phyloP scores from a whole-genome alignment of 1,140 invertebrate genomes.

The Drosophila funebris region DNA sequence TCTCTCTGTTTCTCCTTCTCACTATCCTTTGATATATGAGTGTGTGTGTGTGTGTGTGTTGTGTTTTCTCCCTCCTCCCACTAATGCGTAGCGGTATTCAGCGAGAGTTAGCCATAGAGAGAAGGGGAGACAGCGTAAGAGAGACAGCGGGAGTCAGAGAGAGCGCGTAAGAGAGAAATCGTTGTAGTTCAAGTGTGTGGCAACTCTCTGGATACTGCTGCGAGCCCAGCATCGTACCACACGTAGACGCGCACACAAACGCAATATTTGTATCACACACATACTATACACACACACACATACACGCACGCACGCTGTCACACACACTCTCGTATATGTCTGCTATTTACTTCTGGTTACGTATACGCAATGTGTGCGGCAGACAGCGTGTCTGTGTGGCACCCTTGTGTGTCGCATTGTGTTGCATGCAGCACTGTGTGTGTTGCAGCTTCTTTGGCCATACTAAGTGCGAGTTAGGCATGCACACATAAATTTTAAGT shows the following conservation, averaged over 20 bases:
- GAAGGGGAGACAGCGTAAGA: background rate
- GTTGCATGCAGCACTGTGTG: background rate
- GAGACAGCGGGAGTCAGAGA: slow-evolving; percentile 11
- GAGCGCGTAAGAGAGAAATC: slow-evolving; percentile 9
- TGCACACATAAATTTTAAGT: slow-evolving; percentile 70
- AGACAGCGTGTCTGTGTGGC: slow-evolving; percentile 1
- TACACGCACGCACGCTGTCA: background rate
- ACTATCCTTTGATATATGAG: background rate
- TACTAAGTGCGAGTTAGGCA: slow-evolving; percentile 21
- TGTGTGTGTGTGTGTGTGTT: slow-evolving; percentile 11
- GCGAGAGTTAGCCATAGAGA: background rate
- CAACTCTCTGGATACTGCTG: slow-evolving; percentile 50
- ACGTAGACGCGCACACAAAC: slow-evolving; percentile 65
- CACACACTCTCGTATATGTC: background rate
- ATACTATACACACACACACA: slow-evolving; percentile 6
- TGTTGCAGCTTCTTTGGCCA: slow-evolving; percentile 6
- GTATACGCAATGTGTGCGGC: slow-evolving; percentile 8
- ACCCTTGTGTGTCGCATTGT: background rate
- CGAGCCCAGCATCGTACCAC: slow-evolving; percentile 56
- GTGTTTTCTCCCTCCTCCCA: background rate
- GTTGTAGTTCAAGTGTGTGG: background rate
- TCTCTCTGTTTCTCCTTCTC: background rate
- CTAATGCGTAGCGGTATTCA: slow-evolving; percentile 27
- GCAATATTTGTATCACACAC: slow-evolving; percentile 29
- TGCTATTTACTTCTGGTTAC: background rate